A percentile compares a stretch with the other conserved stretches of the same genome.
These are phyloP conservation scores for Tachina lurida DNA, from an alignment of 2,888 invertebrate genomes.

Conservation along the genomic window DNA sequence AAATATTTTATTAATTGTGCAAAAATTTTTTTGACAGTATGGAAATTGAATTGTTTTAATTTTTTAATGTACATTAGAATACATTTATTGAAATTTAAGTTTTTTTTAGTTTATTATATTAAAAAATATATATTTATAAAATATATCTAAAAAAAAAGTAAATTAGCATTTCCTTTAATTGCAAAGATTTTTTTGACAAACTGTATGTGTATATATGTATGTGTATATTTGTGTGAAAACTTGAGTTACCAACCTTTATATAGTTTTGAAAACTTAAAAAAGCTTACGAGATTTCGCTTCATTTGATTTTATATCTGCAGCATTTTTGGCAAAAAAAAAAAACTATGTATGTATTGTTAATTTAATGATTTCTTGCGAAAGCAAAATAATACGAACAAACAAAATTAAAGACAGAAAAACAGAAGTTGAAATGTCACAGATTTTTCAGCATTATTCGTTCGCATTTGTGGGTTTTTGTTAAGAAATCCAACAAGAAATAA, in stretches of 20 bases:
- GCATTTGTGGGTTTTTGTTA: conserved; percentile 41
- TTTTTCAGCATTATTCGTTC: conserved; percentile 59
- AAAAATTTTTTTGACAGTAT: no score
- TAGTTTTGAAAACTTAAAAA: conserved; percentile 50
- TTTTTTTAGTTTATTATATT: no score
- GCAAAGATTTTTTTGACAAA: no score
- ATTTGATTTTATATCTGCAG: conserved; percentile 24
- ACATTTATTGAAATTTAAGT: no score
- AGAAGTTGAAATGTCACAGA: conserved; percentile 69
- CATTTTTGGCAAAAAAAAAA: conserved; percentile 4
- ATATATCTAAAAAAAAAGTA: no score
- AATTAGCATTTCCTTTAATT: no score
- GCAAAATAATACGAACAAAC: conserved; percentile 55
- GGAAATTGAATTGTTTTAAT: no score
- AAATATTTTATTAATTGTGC: no score
- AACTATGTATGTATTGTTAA: conserved; percentile 16
- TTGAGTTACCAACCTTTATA: conserved; percentile 69
- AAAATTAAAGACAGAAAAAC: conserved; percentile 28
- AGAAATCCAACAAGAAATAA: conserved; percentile 37
- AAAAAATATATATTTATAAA: no score
- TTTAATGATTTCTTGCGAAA: conserved; percentile 68
- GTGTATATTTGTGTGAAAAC: conserved; percentile 71
- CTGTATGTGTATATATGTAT: neutral
- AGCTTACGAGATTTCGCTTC: conserved; percentile 62
- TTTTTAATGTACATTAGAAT: no score